Conservation (phyloP, 2,113 vertebrate species). For the Heliornis fulica region DNA sequence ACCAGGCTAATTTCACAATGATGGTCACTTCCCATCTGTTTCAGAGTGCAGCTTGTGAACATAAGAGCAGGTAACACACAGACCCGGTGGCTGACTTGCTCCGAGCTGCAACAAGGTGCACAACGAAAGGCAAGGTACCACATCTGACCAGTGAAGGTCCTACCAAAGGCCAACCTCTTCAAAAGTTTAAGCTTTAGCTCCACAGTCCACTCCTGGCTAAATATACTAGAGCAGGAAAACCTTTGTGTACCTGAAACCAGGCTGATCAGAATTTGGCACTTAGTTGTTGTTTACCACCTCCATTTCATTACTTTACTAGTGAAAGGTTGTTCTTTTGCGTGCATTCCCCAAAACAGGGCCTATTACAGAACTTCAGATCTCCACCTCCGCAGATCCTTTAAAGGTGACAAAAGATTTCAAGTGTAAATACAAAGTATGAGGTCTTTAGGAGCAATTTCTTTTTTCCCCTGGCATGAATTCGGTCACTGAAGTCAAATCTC, state of each 20-base stretch:
- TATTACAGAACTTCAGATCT: background rate
- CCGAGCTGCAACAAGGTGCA: background rate
- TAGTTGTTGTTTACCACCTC: background rate
- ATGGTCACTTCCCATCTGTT: background rate
- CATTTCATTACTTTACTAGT: background rate
- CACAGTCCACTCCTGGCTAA: background rate
- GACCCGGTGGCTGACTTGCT: background rate
- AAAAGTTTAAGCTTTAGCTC: background rate
- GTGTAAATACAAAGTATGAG: background rate
- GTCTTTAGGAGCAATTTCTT: background rate
- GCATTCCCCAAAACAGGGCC: background rate
- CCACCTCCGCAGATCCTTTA: background rate
- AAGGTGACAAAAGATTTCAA: background rate
- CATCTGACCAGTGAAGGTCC: background rate
- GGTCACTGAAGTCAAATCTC: background rate
- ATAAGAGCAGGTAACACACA: background rate
- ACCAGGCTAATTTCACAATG: background rate
- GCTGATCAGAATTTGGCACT: background rate
- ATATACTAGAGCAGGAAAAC: background rate
- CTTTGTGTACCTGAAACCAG: background rate
- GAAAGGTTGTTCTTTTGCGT: background rate
- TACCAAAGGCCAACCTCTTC: background rate
- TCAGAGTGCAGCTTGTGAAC: background rate
- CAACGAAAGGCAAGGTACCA: background rate
- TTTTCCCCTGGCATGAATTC: background rate